A percentile compares a stretch with the other conserved stretches of the same genome.
phyloP scores from a whole-genome alignment of 2,113 vertebrate species.

The Heloderma charlesbogerti region DNA sequence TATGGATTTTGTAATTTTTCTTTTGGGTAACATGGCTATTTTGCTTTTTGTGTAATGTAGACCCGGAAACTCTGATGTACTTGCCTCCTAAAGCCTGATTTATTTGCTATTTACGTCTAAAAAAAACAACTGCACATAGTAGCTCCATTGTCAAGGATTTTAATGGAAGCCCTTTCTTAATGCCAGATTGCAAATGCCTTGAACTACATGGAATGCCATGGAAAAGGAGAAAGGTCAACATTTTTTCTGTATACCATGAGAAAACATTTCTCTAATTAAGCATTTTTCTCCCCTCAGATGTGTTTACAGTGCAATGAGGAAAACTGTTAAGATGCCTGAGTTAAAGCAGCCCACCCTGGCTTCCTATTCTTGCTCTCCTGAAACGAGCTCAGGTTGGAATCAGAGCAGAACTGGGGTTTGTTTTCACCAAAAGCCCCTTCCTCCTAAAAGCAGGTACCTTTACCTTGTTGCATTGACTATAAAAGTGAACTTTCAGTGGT shows the following conservation, averaged over 20 bases:
- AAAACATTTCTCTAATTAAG: constrained; percentile 16
- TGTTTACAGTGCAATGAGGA: neutral
- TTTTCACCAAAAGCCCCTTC: neutral
- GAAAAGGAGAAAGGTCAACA: constrained; percentile 28
- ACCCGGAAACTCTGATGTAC: neutral
- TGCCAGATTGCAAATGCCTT: constrained; percentile 53
- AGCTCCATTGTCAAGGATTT: constrained; percentile 49
- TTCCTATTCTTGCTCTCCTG: neutral
- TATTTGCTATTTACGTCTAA: constrained; percentile 36
- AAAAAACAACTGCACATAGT: constrained; percentile 25
- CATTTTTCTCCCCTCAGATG: neutral
- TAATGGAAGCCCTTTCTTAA: constrained; percentile 27
- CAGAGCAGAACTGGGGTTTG: neutral
- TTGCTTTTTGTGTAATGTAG: neutral
- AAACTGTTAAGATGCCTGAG: neutral
- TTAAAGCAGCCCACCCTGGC: neutral
- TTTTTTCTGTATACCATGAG: neutral
- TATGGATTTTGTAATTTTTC: too few relatives aligned
- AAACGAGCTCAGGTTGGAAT: neutral
- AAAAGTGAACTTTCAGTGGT: neutral
- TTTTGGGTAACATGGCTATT: too few relatives aligned
- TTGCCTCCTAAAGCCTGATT: neutral
- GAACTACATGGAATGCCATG: constrained; percentile 51
- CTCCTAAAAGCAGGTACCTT: neutral
- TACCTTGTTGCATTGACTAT: too few relatives aligned